Percentiles rank a stretch among this genome's conserved stretches.
Evolutionary conservation across 1,140 invertebrate species (phyloP).

Genomic region (Papilio dardanus): DNA sequence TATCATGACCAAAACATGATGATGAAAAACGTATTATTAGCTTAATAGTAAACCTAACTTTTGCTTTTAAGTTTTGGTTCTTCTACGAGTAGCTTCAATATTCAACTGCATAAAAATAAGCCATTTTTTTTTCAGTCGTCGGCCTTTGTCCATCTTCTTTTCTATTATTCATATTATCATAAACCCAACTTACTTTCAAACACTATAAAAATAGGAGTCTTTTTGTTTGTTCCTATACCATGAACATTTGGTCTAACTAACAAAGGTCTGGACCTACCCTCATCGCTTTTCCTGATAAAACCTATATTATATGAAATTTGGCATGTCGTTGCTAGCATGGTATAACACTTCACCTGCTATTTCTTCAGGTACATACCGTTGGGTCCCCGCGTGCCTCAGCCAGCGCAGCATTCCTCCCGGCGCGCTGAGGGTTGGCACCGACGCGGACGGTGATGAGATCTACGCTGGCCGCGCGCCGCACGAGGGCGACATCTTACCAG

Average conservation of each 20-base stretch:
- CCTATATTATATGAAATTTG: too few species aligned
- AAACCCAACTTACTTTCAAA: neutral
- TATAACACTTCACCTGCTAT: neutral
- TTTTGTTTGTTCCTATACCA: too few species aligned
- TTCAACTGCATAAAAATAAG: too few species aligned
- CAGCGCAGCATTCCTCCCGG: slow-evolving; percentile 75
- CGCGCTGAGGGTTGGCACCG: slow-evolving; percentile 87
- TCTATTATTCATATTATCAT: neutral
- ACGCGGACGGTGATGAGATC: slow-evolving; percentile 87
- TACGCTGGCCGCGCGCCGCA: slow-evolving; percentile 89
- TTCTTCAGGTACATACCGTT: slow-evolving; percentile 75
- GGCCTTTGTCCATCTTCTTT: neutral
- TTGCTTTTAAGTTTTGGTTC: too few species aligned
- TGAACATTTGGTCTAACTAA: too few species aligned
- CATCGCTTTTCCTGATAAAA: too few species aligned
- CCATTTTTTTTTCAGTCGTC: too few species aligned
- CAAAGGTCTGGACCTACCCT: too few species aligned
- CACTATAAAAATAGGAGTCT: neutral
- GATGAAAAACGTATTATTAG: too few species aligned
- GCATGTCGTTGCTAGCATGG: neutral
- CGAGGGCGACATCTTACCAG: slow-evolving; percentile 88
- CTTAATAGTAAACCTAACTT: too few species aligned
- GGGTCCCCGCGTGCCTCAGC: slow-evolving; percentile 76
- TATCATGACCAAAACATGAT: too few species aligned
- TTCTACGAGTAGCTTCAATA: too few species aligned